Conservation (phyloP, 2,797 vertebrate species). For the Platalea minor region DNA sequence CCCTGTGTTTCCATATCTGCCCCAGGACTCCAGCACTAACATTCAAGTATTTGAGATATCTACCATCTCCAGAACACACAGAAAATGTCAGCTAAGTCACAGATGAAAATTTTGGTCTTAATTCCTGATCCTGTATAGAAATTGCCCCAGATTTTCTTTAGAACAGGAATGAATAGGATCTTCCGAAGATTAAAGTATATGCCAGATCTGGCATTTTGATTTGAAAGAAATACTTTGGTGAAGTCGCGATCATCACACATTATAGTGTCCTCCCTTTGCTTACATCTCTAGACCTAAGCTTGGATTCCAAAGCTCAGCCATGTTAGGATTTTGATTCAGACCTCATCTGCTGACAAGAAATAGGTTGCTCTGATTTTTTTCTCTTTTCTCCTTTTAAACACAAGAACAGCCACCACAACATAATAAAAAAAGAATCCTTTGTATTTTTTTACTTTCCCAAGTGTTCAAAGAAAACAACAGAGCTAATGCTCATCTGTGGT, state of each 20-base stretch:
- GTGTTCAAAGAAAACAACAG: neutral
- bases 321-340: neutral
- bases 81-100: neutral
- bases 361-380: neutral
- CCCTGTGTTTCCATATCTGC: neutral
- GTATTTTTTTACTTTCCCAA: slow-evolving; percentile 15
- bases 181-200: neutral
- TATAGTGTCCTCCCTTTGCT: neutral
- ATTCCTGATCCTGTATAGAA: neutral
- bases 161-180: neutral
- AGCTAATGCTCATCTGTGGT: neutral
- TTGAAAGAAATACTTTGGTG: neutral
- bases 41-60: neutral
- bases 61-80: neutral
- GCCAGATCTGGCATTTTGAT: neutral
- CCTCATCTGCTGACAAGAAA: neutral
- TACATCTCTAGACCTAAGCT: neutral
- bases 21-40: neutral
- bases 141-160: neutral
- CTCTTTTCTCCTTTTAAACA: neutral
- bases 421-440: neutral
- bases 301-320: neutral
- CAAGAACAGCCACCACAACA: neutral
- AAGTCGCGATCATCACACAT: neutral
- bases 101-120: neutral